These are phyloP conservation scores for Helogale parvula DNA, from an alignment of 2,113 vertebrate genomes.

Conservation along the genomic window DNA sequence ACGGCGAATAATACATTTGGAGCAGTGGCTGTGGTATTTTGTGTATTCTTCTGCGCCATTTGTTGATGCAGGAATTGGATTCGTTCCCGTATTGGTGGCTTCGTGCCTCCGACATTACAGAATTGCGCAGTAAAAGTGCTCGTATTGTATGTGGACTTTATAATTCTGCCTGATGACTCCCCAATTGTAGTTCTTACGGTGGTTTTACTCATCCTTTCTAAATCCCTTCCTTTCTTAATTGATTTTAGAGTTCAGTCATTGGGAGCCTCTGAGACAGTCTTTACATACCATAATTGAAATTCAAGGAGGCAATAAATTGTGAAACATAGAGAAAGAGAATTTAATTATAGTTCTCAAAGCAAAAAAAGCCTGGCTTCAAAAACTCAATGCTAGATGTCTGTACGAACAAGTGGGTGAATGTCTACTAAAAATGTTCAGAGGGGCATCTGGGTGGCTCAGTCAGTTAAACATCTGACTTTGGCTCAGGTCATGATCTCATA, in stretches of 20 bases:
- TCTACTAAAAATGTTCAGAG: background rate
- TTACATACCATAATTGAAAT: constrained; percentile 39
- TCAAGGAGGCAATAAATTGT: constrained; percentile 4
- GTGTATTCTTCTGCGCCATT: background rate
- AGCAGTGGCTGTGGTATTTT: background rate
- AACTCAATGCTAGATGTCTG: background rate
- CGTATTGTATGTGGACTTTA: background rate
- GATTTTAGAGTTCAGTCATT: constrained; percentile 6
- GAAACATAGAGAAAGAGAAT: constrained; percentile 21
- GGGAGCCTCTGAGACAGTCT: background rate
- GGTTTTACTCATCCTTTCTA: background rate
- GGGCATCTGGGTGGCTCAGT: no score
- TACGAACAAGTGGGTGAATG: background rate
- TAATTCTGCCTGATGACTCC: background rate
- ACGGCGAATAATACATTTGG: background rate
- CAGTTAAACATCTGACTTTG: no score
- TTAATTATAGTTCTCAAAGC: background rate
- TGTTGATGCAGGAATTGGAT: background rate
- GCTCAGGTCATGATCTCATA: no score
- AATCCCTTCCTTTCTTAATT: constrained; percentile 1
- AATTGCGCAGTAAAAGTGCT: background rate
- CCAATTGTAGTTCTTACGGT: background rate
- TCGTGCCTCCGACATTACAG: background rate
- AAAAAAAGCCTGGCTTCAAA: background rate
- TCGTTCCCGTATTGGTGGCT: background rate